Evolutionary conservation across 2,888 invertebrate genomes (phyloP), one percentile per base, ranked within the genome.

Genomic region (Lasioglossum marginatum): DNA sequence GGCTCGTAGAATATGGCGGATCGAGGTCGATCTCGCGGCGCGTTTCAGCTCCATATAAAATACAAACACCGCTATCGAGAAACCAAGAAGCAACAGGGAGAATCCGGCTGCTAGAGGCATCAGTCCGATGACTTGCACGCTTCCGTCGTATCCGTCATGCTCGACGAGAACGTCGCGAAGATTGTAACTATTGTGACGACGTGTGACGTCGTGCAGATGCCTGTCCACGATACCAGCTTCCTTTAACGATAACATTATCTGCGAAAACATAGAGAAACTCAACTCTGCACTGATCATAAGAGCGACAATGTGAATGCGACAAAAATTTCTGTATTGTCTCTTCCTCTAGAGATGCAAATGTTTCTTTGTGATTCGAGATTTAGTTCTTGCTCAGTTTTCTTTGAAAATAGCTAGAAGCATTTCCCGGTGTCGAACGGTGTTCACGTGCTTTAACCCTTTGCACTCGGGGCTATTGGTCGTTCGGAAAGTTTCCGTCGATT

Each of bases 71-170:
- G 94, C 91, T 10, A 92, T 57, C 4, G 90, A 31, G 1, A 91
- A 81, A 1, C 94, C 94, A 16, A 91, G 48, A 1, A 92, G 71
- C 4, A 94, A 87, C 60, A 93, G 40, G 0, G 87, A 83, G 57
- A 95, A 94, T 23, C 92, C 95, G 12, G 93, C 93, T 0, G 92
- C 93, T n/a, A 95, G 87, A 5, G 95, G 94, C 8, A 87, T 93
- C 4, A 94, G 31, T 8, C 83, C 81, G 2, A 95, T 87, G 1
- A 91, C 89, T 48, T 89, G 89, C 0, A 91, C 87, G 31, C 40
- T 78, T 4, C 90, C 89, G 4, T 91, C 89, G 63, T 87, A 87
- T 8, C 87, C 63, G 68, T 94, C 93, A 31, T 92, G 87, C 73
- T 95, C 94, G 0, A 92, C 73, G 6, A 91, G 80, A 57, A 95